Percentiles rank a stretch among this genome's conserved stretches.
Evolutionary conservation across 2,797 vertebrate species (phyloP).

Genomic region (Hylomyscus alleni): DNA sequence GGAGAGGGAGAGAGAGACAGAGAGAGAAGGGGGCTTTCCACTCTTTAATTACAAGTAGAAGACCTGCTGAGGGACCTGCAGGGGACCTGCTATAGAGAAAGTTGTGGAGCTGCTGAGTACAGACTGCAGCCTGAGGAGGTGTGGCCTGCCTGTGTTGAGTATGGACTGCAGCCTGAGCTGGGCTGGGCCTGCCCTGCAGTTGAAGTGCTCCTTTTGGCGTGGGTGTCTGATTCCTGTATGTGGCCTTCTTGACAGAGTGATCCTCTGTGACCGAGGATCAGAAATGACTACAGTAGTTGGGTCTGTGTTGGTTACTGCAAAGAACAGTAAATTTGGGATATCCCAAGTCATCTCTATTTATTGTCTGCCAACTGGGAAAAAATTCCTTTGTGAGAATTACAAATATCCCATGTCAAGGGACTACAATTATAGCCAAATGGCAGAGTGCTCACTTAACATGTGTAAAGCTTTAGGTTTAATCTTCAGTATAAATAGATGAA

Average conservation of each 20-base stretch:
- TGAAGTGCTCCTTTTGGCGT: neutral
- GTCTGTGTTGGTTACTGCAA: neutral
- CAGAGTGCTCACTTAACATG: neutral
- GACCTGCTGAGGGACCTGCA: too few relatives aligned
- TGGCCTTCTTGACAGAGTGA: neutral
- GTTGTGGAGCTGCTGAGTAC: neutral
- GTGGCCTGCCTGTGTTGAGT: too few relatives aligned
- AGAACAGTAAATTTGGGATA: neutral
- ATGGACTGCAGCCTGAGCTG: neutral
- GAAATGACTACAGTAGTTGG: neutral
- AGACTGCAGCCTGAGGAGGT: neutral
- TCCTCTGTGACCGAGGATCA: neutral
- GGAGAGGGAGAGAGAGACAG: too few relatives aligned
- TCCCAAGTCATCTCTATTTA: neutral
- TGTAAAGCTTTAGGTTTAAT: neutral
- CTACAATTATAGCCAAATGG: neutral
- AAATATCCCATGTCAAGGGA: neutral
- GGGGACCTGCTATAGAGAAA: neutral
- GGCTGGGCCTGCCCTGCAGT: neutral
- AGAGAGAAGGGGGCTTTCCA: too few relatives aligned
- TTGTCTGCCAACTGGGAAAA: conserved; percentile 22
- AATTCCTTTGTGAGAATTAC: neutral
- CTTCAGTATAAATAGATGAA: neutral
- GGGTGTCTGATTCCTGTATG: neutral
- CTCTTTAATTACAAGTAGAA: too few relatives aligned